These are phyloP conservation scores for Cantharis rustica DNA, from an alignment of 2,888 invertebrate species.

Conservation along the genomic window DNA sequence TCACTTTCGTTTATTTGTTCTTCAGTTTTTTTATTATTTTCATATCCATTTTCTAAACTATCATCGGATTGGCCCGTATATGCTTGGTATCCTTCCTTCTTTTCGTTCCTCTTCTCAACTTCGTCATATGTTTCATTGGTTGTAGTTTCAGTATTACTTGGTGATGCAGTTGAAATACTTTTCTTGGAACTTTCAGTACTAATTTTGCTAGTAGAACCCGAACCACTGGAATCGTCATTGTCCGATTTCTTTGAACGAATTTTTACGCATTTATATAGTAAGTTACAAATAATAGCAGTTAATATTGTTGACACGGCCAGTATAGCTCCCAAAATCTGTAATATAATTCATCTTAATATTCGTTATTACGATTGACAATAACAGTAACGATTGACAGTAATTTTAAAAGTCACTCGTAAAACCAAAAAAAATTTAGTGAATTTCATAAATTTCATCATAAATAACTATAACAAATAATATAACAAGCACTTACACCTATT, in stretches of 20 bases:
- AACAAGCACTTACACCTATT: conserved; percentile 41
- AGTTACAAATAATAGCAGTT: conserved; percentile 34
- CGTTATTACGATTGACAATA: no score
- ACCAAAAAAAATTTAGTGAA: no score
- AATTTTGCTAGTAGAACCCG: neutral
- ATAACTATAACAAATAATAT: neutral
- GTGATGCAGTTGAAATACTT: neutral
- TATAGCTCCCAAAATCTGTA: conserved; percentile 37
- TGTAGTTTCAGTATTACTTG: neutral
- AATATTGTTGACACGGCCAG: conserved; percentile 36
- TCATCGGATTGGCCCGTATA: neutral
- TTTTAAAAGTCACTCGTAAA: no score
- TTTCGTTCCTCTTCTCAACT: no score
- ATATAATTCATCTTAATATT: neutral
- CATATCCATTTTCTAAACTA: neutral
- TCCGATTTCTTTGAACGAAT: neutral
- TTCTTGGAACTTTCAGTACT: neutral
- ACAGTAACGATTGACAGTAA: no score
- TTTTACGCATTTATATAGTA: conserved; percentile 34
- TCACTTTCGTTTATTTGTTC: neutral
- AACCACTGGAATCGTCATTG: neutral
- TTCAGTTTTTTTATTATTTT: neutral
- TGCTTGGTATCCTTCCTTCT: neutral
- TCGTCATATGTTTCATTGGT: neutral
- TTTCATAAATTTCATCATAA: neutral